Conservation (phyloP, 2,888 invertebrate species). For the Allolobophora icterica region DNA sequence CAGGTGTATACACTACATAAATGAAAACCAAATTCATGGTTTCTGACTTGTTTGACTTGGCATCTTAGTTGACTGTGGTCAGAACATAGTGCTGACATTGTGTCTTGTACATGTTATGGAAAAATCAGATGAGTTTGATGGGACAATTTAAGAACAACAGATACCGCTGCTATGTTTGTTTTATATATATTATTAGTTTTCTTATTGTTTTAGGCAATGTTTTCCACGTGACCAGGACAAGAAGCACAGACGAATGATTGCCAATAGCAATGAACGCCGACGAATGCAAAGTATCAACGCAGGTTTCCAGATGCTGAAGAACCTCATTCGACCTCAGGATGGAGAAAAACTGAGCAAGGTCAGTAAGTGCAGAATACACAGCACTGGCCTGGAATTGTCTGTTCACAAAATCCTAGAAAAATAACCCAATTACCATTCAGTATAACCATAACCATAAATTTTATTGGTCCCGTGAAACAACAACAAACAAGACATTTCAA, state of each 20-base stretch:
- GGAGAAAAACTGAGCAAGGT: constrained; percentile 99
- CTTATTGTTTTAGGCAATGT: constrained; percentile 7
- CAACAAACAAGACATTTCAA: too few relatives aligned
- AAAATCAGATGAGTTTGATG: not conserved
- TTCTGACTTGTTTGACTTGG: not conserved
- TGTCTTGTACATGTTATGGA: not conserved
- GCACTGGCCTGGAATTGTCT: not conserved
- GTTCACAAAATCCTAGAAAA: not conserved
- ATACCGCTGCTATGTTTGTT: not conserved
- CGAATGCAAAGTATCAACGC: constrained; percentile 99
- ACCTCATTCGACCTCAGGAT: constrained; percentile 81
- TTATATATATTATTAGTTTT: not conserved
- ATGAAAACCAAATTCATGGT: not conserved
- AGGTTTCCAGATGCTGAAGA: constrained; percentile 92
- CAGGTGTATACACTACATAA: too few relatives aligned
- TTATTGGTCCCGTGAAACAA: too few relatives aligned
- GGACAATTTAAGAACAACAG: not conserved
- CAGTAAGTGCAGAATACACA: not conserved
- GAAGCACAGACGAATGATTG: constrained; percentile 85
- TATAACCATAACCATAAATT: too few relatives aligned
- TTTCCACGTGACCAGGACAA: constrained; percentile 22
- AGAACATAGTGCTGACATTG: not conserved
- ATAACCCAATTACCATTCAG: not conserved
- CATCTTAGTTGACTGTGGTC: not conserved
- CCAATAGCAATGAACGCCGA: constrained; percentile 96